A percentile compares a stretch with the other conserved stretches of the same genome.
phyloP scores from a whole-genome alignment of 2,797 vertebrate genomes.

The Mormyrus hasselquistii region DNA sequence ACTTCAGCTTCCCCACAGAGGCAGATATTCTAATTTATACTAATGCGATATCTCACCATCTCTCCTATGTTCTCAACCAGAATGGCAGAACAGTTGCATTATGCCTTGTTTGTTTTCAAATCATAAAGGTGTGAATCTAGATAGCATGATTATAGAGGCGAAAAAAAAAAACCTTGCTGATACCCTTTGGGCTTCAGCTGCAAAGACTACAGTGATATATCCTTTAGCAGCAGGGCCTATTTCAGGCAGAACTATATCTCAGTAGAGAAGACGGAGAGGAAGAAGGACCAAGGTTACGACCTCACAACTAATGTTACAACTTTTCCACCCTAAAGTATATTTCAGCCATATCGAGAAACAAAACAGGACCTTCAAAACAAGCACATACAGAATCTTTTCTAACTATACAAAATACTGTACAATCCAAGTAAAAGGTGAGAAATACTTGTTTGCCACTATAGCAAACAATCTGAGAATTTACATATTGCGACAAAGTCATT shows the following conservation, averaged over 20 bases:
- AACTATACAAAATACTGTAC: neutral
- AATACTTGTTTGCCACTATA: neutral
- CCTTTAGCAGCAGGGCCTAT: neutral
- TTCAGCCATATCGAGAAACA: neutral
- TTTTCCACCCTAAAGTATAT: neutral
- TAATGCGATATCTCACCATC: neutral
- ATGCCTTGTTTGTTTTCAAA: neutral
- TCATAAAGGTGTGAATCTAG: neutral
- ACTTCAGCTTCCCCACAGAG: neutral
- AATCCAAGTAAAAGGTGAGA: neutral
- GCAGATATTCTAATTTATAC: neutral
- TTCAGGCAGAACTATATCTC: neutral
- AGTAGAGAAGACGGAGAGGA: neutral
- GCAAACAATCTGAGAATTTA: neutral
- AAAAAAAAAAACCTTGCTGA: neutral
- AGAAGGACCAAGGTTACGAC: neutral
- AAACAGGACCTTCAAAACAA: neutral
- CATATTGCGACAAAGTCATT: neutral
- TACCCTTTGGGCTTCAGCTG: neutral
- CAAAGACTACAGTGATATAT: neutral
- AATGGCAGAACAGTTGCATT: neutral
- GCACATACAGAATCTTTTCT: neutral
- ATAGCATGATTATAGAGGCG: neutral
- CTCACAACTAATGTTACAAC: neutral
- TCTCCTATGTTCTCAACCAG: neutral